phyloP scores from a whole-genome alignment of 2,888 invertebrate genomes.

The Orchestes rusci region DNA sequence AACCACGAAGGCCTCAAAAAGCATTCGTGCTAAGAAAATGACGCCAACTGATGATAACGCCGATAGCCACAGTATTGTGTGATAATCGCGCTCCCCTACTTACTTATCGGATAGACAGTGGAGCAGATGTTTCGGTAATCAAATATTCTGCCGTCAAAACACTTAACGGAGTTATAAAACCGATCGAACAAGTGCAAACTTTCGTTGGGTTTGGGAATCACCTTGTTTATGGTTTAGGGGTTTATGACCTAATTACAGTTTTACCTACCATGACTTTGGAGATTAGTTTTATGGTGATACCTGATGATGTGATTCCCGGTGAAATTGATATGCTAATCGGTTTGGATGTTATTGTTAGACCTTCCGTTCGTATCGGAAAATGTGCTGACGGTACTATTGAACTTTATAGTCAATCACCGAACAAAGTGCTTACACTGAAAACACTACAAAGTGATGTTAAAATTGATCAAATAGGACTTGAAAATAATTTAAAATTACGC shows the following conservation, averaged over 20 bases:
- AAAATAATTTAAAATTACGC: conserved; percentile 4
- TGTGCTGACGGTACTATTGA: too few relatives aligned
- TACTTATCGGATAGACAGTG: conserved; percentile 25
- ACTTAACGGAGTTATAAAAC: too few relatives aligned
- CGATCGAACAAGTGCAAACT: conserved; percentile 4
- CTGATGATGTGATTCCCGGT: too few relatives aligned
- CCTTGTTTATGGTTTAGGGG: conserved; percentile 18
- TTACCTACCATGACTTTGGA: conserved; percentile 20
- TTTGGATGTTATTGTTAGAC: conserved; percentile 21
- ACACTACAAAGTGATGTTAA: too few relatives aligned
- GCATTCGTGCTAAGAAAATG: conserved; percentile 11
- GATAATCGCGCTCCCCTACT: conserved; percentile 14
- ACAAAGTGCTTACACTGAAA: too few relatives aligned
- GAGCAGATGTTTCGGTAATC: conserved; percentile 25
- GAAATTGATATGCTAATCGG: too few relatives aligned
- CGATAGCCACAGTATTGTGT: conserved; percentile 22
- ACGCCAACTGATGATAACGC: conserved; percentile 12
- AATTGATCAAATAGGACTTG: conserved; percentile 2
- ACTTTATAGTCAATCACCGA: too few relatives aligned
- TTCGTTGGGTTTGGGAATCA: conserved; percentile 19
- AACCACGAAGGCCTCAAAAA: conserved; percentile 20
- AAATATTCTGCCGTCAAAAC: conserved; percentile 22
- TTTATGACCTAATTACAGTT: conserved; percentile 16
- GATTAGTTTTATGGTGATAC: conserved; percentile 17
- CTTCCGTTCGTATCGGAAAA: too few relatives aligned